phyloP scores from a whole-genome alignment of 2,113 vertebrate genomes.

The Rhipidura dahli region DNA sequence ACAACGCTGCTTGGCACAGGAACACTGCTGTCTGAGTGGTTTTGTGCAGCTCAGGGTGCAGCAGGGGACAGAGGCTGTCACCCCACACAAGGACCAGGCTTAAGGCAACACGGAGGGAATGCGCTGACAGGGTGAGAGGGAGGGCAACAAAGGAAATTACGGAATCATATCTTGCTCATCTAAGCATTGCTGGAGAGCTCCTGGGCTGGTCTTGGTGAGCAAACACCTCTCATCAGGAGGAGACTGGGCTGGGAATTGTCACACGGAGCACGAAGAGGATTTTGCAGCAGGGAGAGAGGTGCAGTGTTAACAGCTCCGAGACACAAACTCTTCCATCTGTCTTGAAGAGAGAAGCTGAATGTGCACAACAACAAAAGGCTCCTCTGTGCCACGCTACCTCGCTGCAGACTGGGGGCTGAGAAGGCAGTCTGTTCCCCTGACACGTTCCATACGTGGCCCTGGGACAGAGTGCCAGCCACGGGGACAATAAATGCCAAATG shows the following conservation, averaged over 20 bases:
- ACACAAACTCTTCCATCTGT: not conserved
- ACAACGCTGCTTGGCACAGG: not conserved
- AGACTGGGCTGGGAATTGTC: not conserved
- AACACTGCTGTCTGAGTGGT: not conserved
- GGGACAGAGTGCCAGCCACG: slow-evolving; percentile 6
- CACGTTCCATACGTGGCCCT: not conserved
- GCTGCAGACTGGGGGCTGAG: not conserved
- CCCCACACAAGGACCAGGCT: not conserved
- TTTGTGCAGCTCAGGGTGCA: not conserved
- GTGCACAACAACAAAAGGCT: not conserved
- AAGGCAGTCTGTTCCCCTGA: not conserved
- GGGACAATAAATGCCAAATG: slow-evolving; percentile 48
- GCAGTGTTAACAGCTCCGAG: not conserved
- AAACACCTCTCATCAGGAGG: not conserved
- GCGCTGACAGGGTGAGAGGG: slow-evolving; percentile 4
- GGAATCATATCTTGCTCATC: not conserved
- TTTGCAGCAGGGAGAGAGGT: not conserved
- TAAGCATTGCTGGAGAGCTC: not conserved
- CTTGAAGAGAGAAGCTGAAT: not conserved
- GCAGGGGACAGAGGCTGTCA: not conserved
- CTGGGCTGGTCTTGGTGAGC: not conserved
- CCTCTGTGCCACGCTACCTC: not conserved
- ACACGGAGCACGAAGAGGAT: not conserved
- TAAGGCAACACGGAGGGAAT: not conserved
- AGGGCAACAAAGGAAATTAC: not conserved